Evolutionary conservation across 1,140 invertebrate species (phyloP).

Genomic region (Solen grandis): DNA sequence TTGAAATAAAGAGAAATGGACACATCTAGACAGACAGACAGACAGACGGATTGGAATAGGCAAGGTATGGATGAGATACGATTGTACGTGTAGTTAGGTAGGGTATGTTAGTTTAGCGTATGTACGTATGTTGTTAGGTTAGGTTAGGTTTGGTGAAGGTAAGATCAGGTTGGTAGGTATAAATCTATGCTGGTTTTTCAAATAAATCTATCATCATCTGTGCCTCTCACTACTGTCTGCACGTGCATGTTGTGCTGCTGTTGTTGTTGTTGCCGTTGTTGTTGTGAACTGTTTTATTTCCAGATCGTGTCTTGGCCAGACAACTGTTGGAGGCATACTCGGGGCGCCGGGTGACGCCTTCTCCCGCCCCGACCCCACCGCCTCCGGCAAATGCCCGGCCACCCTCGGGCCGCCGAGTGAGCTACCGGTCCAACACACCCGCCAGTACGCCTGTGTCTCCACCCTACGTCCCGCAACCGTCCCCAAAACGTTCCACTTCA

Average conservation of each 20-base stretch:
- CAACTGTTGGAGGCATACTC: conserved; percentile 43
- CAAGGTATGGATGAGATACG: too few species aligned
- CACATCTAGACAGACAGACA: too few species aligned
- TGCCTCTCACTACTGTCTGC: not conserved
- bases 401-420: conserved; percentile 20
- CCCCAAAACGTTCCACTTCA: conserved; percentile 18
- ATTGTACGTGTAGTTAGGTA: too few species aligned
- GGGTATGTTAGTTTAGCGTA: too few species aligned
- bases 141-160: too few species aligned
- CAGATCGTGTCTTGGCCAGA: conserved; percentile 44
- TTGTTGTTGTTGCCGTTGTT: not conserved
- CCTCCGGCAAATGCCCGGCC: not conserved
- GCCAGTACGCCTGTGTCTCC: conserved; percentile 17
- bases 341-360: conserved; percentile 8
- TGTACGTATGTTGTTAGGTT: too few species aligned
- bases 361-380: not conserved
- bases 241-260: not conserved
- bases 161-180: too few species aligned
- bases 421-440: not conserved
- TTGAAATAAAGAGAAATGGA: too few species aligned
- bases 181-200: too few species aligned
- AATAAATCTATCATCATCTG: too few species aligned
- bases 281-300: not conserved
- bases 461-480: conserved; percentile 35
- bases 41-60: too few species aligned